Conservation (phyloP, 2,888 invertebrate species). For the Volucella bombylans region DNA sequence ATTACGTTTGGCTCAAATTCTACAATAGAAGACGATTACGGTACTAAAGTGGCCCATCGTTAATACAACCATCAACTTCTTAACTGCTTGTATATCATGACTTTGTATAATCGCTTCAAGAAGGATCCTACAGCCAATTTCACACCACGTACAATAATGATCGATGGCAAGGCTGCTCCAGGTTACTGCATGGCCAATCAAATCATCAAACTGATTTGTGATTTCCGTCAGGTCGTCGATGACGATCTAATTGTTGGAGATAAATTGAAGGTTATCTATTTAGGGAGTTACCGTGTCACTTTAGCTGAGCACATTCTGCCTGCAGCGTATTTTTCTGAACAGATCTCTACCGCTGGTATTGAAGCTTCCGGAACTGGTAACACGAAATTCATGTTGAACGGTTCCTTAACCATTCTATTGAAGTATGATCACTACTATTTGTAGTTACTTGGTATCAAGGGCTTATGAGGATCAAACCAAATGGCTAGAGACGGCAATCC, state of each 20-base stretch:
- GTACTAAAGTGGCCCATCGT: conserved; percentile 96
- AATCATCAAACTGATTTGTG: conserved; percentile 97
- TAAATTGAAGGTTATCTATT: conserved; percentile 95
- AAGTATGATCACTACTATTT: conserved; percentile 97
- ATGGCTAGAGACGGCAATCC: conserved; percentile 97
- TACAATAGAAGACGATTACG: conserved; percentile 95
- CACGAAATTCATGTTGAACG: conserved; percentile 99
- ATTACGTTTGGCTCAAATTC: conserved; percentile 91
- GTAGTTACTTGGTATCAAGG: conserved; percentile 91
- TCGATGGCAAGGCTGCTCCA: conserved; percentile 98
- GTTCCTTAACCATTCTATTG: conserved; percentile 96
- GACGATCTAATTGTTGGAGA: conserved; percentile 99
- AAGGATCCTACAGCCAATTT: conserved; percentile 92
- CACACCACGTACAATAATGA: conserved; percentile 97
- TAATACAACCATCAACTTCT: conserved; percentile 99
- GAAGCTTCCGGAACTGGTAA: conserved; percentile 99
- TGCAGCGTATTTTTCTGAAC: conserved; percentile 98
- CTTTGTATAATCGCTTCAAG: conserved; percentile 98
- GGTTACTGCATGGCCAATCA: conserved; percentile 99
- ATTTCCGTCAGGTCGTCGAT: conserved; percentile 94
- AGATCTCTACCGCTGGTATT: conserved; percentile 99
- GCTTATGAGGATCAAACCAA: conserved; percentile 94
- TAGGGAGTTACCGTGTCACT: conserved; percentile 99
- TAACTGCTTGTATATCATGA: conserved; percentile 97
- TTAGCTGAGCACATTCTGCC: conserved; percentile 99